Base-by-base conservation (phyloP, 2,797 vertebrate genomes). In the Anas acuta region DNA sequence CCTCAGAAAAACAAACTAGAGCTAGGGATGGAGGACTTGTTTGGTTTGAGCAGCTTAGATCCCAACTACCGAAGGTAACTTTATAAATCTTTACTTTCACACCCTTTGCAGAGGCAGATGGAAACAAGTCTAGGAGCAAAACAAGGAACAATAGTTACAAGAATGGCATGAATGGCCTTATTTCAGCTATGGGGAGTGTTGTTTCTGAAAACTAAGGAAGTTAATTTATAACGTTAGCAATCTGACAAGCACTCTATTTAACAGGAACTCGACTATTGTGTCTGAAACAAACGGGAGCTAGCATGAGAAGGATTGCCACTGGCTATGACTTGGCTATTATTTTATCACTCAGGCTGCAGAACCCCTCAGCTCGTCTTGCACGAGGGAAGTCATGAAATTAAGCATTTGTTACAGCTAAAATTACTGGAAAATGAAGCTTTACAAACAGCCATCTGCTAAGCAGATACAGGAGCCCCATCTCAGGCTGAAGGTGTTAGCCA, bases 131-230 rank as follows among this genome's bases (percentile, higher is more conserved):
- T 41, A 89, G n/a, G 73, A 89, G 35, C 45, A 87, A 82, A 90
- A 67, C n/a, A 83, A 84, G 35, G 14, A 92, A 72, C 41, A 82
- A 77, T 6, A 79, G 45, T 47, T 84, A 54, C 15, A 87, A 75
- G 39, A 91, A 53, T 15, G 9, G 70, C 75, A 61, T 37, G 94
- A 84, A 82, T 60, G 8, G 17, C 35, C 86, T 89, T 77, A 64
- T 92, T 87, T 91, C 28, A 54, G 65, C 22, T 18, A 43, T 25
- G 28, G 18, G 30, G 17, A 90, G 33, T 18, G 33, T 23, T 87
- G 15, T 66, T 93, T 78, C 70, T 87, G 67, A 96, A 92, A 91
- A 64, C 66, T 81, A 70, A 85, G 54, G 30, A 85, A 95, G 21
- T 30, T 74, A 57, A 84, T 83, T 89, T 64, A 84, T 65, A 78